Evolutionary conservation across 2,888 invertebrate genomes (phyloP), one percentile per base, ranked within the genome.

Genomic region (Drosophila pegasa): DNA sequence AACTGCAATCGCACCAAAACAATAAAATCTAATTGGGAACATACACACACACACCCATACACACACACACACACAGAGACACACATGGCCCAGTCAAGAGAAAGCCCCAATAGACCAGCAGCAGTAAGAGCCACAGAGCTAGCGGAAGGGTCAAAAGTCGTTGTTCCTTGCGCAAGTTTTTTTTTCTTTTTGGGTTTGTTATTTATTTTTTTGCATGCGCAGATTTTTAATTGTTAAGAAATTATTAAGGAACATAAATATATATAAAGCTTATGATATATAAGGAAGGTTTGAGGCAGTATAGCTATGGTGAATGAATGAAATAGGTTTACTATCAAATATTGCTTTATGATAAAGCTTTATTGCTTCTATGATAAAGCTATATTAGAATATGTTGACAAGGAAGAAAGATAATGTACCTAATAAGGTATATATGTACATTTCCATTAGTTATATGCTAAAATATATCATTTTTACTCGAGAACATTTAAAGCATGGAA

Each of bases 1-100:
- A 81, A 65, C 71, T 71, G 77, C 77, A 81, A 85, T 87, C 74
- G 77, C 75, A 81, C 80, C 70, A 66, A 87, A 89, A 90, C 90
- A 89, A 89, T 89, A 87, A 89, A 89, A 89, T 84, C 89, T 89
- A 89, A 89, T 90, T 89, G 90, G 71, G 84, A 89, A 77, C 79
- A 82, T 64, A 86, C 69, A 79, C 74, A 75, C 57, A 70, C 51
- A 63, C 43, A 62, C 50, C 35, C 37, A 57, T 31, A 51, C 25
- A 65, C 40, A 60, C 33, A 37, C 55, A 38, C 51, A 38, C 58
- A 47, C 55, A 48, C 56, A 38, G 52, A 65, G 45, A 50, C 18
- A 59, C 18, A 52, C 27, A 55, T 57, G 56, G 31, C 55, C 16
- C 55, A 43, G 48, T 40, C 48, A 29, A 52, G 41, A 65, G 64